phyloP scores from a whole-genome alignment of 1,140 invertebrate species.

The Lordiphosa mommai region DNA sequence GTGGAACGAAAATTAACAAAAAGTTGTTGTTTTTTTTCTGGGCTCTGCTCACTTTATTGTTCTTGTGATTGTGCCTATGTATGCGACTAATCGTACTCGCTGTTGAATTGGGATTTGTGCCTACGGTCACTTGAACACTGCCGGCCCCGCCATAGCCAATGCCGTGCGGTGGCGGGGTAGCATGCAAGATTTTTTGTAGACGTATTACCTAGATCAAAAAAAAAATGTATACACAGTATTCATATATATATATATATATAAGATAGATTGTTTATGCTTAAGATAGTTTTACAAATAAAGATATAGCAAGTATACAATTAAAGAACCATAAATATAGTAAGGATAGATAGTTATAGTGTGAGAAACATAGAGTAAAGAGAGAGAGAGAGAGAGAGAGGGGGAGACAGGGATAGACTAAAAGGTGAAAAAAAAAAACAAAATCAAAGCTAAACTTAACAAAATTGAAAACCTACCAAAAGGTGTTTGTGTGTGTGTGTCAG shows the following conservation, averaged over 20 bases:
- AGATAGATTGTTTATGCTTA: not conserved
- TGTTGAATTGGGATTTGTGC: conserved; percentile 77
- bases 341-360: conserved; percentile 12
- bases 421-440: conserved; percentile 1
- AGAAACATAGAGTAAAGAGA: not conserved
- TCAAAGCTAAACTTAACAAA: not conserved
- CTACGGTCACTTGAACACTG: conserved; percentile 78
- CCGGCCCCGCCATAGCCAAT: conserved; percentile 63
- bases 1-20: conserved; percentile 28
- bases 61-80: conserved; percentile 79
- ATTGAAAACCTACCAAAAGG: not conserved
- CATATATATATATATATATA: conserved; percentile 21
- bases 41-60: conserved; percentile 78
- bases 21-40: conserved; percentile 29
- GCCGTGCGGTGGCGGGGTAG: conserved; percentile 73
- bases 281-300: conserved; percentile 1
- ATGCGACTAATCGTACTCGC: conserved; percentile 79
- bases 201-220: conserved; percentile 74
- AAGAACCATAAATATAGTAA: not conserved
- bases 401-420: not conserved
- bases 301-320: not conserved
- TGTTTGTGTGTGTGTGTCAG: not conserved
- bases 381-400: not conserved
- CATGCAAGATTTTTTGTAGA: conserved; percentile 79
- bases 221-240: conserved; percentile 58